phyloP scores from a whole-genome alignment of 2,888 invertebrate genomes.

The Mesodorylaimus sp. region DNA sequence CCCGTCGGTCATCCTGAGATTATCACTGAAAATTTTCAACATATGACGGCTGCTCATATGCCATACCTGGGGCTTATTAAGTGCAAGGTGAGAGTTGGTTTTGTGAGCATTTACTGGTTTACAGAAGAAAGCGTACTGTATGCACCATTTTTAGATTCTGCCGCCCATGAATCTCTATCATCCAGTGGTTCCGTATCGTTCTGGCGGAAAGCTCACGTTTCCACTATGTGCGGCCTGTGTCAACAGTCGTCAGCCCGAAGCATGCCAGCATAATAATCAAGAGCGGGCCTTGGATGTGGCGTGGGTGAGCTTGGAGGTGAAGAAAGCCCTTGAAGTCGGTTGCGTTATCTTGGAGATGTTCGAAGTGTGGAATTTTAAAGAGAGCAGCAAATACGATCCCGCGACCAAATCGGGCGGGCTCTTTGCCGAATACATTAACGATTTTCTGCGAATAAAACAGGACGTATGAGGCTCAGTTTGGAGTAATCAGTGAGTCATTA shows the following conservation, averaged over 20 bases:
- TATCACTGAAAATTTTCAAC: conserved; percentile 8
- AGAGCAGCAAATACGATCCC: too few species aligned
- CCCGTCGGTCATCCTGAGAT: conserved; percentile 13
- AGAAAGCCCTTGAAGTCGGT: background rate
- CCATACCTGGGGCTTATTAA: conserved; percentile 20
- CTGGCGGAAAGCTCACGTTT: conserved; percentile 18
- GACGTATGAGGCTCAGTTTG: background rate
- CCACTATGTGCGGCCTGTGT: too few species aligned
- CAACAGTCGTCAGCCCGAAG: too few species aligned
- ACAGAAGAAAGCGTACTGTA: too few species aligned
- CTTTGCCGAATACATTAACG: conserved; percentile 1
- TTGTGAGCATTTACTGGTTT: too few species aligned
- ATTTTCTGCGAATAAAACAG: background rate
- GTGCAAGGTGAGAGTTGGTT: too few species aligned
- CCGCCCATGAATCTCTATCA: conserved; percentile 19
- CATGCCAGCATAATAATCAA: background rate
- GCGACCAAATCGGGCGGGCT: background rate
- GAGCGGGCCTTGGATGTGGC: background rate
- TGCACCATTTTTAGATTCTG: too few species aligned
- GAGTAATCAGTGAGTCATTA: too few species aligned
- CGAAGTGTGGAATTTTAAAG: conserved; percentile 4
- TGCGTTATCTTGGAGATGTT: background rate
- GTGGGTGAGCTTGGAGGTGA: background rate
- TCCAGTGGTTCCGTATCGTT: conserved; percentile 20
- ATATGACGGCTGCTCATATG: too few species aligned